Percentiles rank a stretch among this genome's conserved stretches.
Evolutionary conservation across 1,140 invertebrate genomes (phyloP).

Genomic region (Drosophila carrolli): DNA sequence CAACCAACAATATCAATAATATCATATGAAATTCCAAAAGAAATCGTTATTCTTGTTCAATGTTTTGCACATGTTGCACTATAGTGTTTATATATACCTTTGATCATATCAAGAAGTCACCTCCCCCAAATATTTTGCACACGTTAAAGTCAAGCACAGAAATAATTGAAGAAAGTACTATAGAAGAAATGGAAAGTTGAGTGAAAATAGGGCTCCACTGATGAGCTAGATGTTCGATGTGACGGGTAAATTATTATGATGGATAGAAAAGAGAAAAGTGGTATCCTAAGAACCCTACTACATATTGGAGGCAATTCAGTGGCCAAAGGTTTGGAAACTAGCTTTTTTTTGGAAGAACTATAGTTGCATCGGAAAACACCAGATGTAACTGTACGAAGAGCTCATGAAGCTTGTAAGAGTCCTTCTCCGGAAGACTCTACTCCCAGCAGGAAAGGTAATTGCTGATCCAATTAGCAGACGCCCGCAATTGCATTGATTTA

Average conservation of each 20-base stretch:
- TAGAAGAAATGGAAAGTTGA: not conserved
- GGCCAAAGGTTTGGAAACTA: slow-evolving; percentile 5
- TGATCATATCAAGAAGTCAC: slow-evolving; percentile 56
- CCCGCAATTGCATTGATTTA: slow-evolving; percentile 71
- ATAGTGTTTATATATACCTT: slow-evolving; percentile 36
- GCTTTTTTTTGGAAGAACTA: not conserved
- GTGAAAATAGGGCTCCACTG: slow-evolving; percentile 21
- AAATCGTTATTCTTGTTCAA: slow-evolving; percentile 74
- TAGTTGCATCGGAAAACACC: not conserved
- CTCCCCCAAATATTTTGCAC: slow-evolving; percentile 22
- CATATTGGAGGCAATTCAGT: slow-evolving; percentile 40
- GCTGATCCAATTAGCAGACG: slow-evolving; percentile 26
- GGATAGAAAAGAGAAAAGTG: not conserved
- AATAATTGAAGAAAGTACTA: slow-evolving; percentile 32
- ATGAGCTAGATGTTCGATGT: slow-evolving; percentile 28
- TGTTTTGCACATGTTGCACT: slow-evolving; percentile 28
- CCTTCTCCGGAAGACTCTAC: slow-evolving; percentile 50
- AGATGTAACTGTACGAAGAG: slow-evolving; percentile 12
- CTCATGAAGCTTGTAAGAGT: slow-evolving; percentile 37
- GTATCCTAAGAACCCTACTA: slow-evolving; percentile 41
- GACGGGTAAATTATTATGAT: slow-evolving; percentile 38
- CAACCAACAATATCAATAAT: slow-evolving; percentile 84
- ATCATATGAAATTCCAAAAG: slow-evolving; percentile 78
- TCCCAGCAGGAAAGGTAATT: slow-evolving; percentile 79
- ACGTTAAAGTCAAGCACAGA: slow-evolving; percentile 35